Percentiles rank a stretch among this genome's conserved stretches.
phyloP scores from a whole-genome alignment of 2,113 vertebrate genomes.

The Zosterops japonicus region DNA sequence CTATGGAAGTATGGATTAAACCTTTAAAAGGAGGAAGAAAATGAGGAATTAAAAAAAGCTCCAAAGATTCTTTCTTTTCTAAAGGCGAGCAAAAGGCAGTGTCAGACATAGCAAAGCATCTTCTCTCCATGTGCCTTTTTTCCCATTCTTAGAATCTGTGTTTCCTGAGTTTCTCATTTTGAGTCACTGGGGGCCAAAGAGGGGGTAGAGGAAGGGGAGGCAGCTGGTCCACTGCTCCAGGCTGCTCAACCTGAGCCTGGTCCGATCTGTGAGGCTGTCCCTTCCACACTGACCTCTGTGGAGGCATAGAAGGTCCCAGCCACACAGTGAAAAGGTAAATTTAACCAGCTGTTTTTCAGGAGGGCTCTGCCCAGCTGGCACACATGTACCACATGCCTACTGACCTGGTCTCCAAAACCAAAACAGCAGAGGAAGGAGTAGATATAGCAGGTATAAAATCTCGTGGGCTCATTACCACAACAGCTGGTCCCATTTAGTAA shows the following conservation, averaged over 20 bases:
- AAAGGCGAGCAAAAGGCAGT: background rate
- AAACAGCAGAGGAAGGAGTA: background rate
- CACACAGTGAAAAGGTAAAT: background rate
- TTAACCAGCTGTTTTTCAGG: background rate
- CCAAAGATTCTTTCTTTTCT: background rate
- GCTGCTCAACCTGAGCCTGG: background rate
- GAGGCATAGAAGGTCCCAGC: background rate
- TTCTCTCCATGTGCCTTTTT: background rate
- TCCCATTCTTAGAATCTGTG: background rate
- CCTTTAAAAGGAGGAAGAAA: background rate
- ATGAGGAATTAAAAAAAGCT: background rate
- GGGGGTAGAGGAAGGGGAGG: background rate
- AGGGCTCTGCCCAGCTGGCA: background rate
- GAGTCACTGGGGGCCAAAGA: background rate
- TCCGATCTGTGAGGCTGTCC: too few species aligned
- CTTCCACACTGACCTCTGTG: fast-evolving
- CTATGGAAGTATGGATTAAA: background rate
- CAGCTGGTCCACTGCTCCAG: background rate
- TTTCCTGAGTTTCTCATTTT: background rate
- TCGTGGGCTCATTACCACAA: background rate
- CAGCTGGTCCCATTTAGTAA: background rate
- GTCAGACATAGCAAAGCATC: background rate
- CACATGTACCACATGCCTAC: background rate
- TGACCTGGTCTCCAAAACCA: background rate
- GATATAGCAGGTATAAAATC: background rate